Evolutionary conservation across 2,797 vertebrate species (phyloP).

Genomic region (Ambastaia sidthimunki): DNA sequence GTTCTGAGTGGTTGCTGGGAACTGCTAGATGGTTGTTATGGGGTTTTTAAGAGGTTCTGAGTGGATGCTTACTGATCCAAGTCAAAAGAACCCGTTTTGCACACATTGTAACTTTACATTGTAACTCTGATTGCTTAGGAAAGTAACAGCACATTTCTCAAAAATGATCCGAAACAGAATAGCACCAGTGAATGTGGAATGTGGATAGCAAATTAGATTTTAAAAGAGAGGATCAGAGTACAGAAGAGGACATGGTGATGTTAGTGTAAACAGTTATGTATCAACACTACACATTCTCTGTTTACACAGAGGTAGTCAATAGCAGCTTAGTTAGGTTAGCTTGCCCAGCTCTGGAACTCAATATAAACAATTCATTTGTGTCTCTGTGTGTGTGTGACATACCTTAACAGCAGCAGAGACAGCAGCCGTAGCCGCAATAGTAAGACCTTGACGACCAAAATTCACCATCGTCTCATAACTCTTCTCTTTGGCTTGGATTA

Average conservation of each 20-base stretch:
- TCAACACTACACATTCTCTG: constrained; percentile 14
- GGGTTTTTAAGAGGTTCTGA: neutral
- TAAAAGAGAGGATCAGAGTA: neutral
- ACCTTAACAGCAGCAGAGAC: constrained; percentile 58
- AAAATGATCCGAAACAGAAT: neutral
- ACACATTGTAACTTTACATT: too few species aligned
- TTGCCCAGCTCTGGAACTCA: neutral
- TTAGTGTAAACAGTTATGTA: neutral
- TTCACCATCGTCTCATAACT: constrained; percentile 89
- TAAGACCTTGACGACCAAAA: constrained; percentile 84
- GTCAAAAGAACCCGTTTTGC: neutral
- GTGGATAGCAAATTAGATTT: neutral
- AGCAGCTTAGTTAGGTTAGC: constrained; percentile 9
- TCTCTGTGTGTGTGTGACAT: neutral
- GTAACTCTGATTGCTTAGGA: too few species aligned
- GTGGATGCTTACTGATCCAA: neutral
- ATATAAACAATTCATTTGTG: constrained; percentile 7
- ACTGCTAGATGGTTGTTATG: neutral
- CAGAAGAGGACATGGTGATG: neutral
- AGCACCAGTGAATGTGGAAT: neutral
- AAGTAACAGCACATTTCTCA: too few species aligned
- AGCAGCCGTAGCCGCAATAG: constrained; percentile 77
- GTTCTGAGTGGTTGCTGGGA: neutral
- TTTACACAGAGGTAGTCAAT: neutral
- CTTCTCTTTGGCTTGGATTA: constrained; percentile 85